phyloP scores from a whole-genome alignment of 2,113 vertebrate genomes.

The Tenebrosternarchus preto region DNA sequence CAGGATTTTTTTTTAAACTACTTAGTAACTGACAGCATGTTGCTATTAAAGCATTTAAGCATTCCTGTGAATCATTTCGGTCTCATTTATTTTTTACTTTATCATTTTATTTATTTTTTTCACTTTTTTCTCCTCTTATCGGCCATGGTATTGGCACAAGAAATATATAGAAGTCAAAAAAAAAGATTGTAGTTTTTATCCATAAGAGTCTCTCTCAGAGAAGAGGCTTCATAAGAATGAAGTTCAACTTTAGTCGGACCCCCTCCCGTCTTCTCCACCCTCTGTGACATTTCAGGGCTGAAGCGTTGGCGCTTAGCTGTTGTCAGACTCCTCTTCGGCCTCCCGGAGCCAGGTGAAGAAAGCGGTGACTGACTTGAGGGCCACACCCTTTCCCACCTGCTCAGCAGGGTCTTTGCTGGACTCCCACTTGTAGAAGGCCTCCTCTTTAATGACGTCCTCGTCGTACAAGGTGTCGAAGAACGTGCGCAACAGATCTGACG shows the following conservation, averaged over 20 bases:
- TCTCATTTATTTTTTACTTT: slow-evolving; percentile 60
- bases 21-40: slow-evolving; percentile 62
- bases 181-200: slow-evolving; percentile 68
- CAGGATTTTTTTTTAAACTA: slow-evolving; percentile 48
- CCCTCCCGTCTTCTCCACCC: slow-evolving; percentile 40
- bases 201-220: slow-evolving; percentile 59
- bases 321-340: slow-evolving; percentile 91
- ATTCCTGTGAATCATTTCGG: slow-evolving; percentile 61
- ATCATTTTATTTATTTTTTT: slow-evolving; percentile 65
- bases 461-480: slow-evolving; percentile 95
- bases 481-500: slow-evolving; percentile 87
- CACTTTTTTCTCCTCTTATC: slow-evolving; percentile 67
- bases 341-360: slow-evolving; percentile 98
- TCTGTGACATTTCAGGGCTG: slow-evolving; percentile 54
- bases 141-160: slow-evolving; percentile 64
- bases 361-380: slow-evolving; percentile 92
- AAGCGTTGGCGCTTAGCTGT: slow-evolving; percentile 78
- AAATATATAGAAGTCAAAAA: slow-evolving; percentile 41
- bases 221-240: slow-evolving; percentile 69
- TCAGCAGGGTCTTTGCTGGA: slow-evolving; percentile 93
- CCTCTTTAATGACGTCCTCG: slow-evolving; percentile 94
- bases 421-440: slow-evolving; percentile 97
- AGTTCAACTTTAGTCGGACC: slow-evolving; percentile 53
- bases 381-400: slow-evolving; percentile 94
- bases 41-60: slow-evolving; percentile 65